Evolutionary conservation across 2,888 invertebrate genomes (phyloP), one percentile per base, ranked within the genome.

Genomic region (Choreutis nemorana): DNA sequence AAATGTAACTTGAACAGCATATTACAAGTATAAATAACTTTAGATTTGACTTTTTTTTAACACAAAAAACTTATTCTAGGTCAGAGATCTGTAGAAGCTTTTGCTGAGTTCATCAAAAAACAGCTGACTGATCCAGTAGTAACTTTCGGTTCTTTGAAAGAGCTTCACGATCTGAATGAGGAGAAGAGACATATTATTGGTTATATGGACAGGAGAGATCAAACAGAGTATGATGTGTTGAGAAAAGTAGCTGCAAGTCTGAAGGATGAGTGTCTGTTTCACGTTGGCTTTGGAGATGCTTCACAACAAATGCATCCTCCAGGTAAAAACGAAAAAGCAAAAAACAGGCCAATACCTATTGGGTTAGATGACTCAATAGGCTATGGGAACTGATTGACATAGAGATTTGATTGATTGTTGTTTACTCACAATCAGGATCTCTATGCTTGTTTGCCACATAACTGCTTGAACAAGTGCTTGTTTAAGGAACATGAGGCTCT

Each of bases 191-290:
- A 91, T 50, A 85, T 97, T 26, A 90, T 97, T 44, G 96, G 94
- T 1, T 97, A 94, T 61, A 95, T 96, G 72, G 91, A 91, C 45
- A 75, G 83, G 13, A 83, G 90, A 40, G 89, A 91, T 51, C 87
- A 89, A 47, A 85, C 87, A 0, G 91, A 93, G 51, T 96, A 93
- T 63, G 83, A 87, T 41, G 84, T 84, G 28, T 89, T 94, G 56
- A 82, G 91, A 27, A 84, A 87, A 50, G 90, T 91, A 3, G 94
- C 97, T 1, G 87, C 87, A 4, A 90, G 90, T 53, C 81, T 97
- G 5, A 91, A 97, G 56, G 95, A 99, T 55, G 98, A 99, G 54
- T 99, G 99, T 55, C 84, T 89, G 38, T 99, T 99, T 59, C 90
- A 92, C 64, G 91, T 87, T 49, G 95, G 94, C 1, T 90, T 95